A percentile compares a stretch with the other conserved stretches of the same genome.
These are phyloP conservation scores for Ptilodon capucinus DNA, from an alignment of 2,888 invertebrate genomes.

Conservation along the genomic window DNA sequence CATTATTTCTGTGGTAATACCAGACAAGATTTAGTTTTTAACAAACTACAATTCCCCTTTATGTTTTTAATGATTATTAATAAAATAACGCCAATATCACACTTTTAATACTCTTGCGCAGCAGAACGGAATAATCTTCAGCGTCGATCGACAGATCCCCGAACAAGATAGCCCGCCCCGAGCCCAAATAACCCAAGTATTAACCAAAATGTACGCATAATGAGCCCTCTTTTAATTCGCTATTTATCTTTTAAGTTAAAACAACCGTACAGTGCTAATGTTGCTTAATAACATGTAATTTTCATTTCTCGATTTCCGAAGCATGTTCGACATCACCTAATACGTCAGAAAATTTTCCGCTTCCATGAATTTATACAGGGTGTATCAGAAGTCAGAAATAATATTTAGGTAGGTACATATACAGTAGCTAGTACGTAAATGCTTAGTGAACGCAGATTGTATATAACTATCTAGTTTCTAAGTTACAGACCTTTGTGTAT, in stretches of 20 bases:
- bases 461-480: too few species aligned
- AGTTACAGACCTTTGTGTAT: too few species aligned
- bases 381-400: too few species aligned
- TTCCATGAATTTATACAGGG: slow-evolving; percentile 68
- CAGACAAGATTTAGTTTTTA: too few species aligned
- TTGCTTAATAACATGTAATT: slow-evolving; percentile 78
- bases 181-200: slow-evolving; percentile 70
- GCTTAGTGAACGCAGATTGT: too few species aligned
- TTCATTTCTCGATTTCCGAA: slow-evolving; percentile 73
- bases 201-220: slow-evolving; percentile 73
- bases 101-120: slow-evolving; percentile 42
- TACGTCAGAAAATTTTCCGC: slow-evolving; percentile 62
- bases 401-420: too few species aligned
- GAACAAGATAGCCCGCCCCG: slow-evolving; percentile 60
- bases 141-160: slow-evolving; percentile 61
- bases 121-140: slow-evolving; percentile 64
- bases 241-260: slow-evolving; percentile 80
- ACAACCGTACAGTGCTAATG: slow-evolving; percentile 77
- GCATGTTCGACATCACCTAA: slow-evolving; percentile 71
- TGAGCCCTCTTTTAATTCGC: slow-evolving; percentile 73
- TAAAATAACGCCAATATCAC: slow-evolving; percentile 36
- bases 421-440: too few species aligned
- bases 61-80: too few species aligned
- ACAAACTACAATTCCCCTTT: too few species aligned
- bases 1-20: too few species aligned